A percentile compares a stretch with the other conserved stretches of the same genome.
Evolutionary conservation across 2,113 vertebrate genomes (phyloP).

Genomic region (Rhadina sibilatrix): DNA sequence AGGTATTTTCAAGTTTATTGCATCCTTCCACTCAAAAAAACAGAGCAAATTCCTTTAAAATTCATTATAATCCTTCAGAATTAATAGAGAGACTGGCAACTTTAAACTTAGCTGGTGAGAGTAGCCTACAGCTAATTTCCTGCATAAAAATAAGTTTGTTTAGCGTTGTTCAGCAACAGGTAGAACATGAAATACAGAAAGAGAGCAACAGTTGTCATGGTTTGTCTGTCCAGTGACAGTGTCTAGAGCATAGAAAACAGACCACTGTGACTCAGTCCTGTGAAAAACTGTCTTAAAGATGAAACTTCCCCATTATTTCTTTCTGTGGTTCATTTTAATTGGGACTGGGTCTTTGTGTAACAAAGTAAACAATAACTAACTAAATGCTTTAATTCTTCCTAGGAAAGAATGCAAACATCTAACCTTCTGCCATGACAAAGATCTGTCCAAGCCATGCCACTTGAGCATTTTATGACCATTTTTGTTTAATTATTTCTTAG

Average conservation of each 20-base stretch:
- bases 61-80: background rate
- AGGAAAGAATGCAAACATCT: background rate
- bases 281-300: background rate
- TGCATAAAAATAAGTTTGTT: background rate
- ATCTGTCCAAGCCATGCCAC: background rate
- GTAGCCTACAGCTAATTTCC: background rate
- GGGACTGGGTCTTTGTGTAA: background rate
- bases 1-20: background rate
- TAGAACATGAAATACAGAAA: background rate
- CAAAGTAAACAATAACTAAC: background rate
- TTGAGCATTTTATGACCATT: conserved; percentile 3
- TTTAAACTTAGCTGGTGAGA: background rate
- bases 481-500: conserved; percentile 60
- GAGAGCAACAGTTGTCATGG: background rate
- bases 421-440: conserved; percentile 13
- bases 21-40: background rate
- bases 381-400: background rate
- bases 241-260: background rate
- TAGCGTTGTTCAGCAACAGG: background rate
- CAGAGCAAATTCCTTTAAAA: background rate
- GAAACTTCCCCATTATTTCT: background rate
- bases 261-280: fast-evolving
- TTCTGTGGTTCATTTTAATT: background rate
- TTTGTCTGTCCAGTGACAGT: background rate
- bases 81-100: background rate